These are phyloP conservation scores for Crepidodera aurea DNA, from an alignment of 2,888 invertebrate species.

Conservation along the genomic window DNA sequence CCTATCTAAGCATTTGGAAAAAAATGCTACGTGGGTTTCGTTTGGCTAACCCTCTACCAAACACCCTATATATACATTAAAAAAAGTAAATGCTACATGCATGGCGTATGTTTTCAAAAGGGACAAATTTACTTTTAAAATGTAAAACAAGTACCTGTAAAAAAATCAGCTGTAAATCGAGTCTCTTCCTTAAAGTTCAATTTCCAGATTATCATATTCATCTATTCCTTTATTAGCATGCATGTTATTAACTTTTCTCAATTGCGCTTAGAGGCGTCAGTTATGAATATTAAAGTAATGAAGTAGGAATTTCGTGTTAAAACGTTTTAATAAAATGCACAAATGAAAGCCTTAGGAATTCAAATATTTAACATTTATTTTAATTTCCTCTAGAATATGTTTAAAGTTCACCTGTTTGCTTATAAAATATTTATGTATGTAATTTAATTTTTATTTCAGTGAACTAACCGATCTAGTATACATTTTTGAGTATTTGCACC, in stretches of 20 bases:
- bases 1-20: too few species aligned
- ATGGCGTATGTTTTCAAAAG: too few species aligned
- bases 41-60: too few species aligned
- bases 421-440: not conserved
- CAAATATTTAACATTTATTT: constrained; percentile 4
- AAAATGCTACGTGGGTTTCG: too few species aligned
- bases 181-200: not conserved
- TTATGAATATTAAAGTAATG: constrained; percentile 7
- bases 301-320: constrained; percentile 4
- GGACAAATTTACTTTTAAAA: too few species aligned
- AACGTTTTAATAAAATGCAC: constrained; percentile 8
- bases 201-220: constrained; percentile 4
- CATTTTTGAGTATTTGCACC: too few species aligned
- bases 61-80: too few species aligned
- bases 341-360: constrained; percentile 2
- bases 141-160: too few species aligned
- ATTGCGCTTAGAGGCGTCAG: constrained; percentile 2
- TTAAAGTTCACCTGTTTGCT: not conserved
- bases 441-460: not conserved
- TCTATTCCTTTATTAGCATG: constrained; percentile 4
- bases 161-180: too few species aligned
- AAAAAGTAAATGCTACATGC: too few species aligned
- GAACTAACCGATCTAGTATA: too few species aligned
- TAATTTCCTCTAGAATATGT: constrained; percentile 1
- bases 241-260: constrained; percentile 8